These are phyloP conservation scores for Gambelia wislizenii DNA, from an alignment of 2,797 vertebrate genomes.

Conservation along the genomic window DNA sequence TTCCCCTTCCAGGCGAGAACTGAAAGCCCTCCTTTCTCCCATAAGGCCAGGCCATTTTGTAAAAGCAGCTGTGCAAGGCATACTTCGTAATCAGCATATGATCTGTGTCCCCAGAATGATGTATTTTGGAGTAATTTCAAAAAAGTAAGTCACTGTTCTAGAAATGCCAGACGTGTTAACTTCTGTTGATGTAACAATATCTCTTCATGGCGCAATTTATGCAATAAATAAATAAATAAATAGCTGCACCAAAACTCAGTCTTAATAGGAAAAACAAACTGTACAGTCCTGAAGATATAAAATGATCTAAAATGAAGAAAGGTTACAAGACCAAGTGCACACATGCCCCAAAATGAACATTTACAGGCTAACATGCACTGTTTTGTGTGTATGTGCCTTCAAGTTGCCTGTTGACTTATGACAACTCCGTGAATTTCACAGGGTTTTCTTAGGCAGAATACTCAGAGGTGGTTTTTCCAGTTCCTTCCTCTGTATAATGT, in stretches of 20 bases:
- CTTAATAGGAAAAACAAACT: too few relatives aligned
- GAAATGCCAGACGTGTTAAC: background rate
- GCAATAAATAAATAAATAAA: background rate
- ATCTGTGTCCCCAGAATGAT: constrained; percentile 75
- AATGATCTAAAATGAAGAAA: too few relatives aligned
- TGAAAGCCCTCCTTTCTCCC: constrained; percentile 69
- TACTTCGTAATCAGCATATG: constrained; percentile 77
- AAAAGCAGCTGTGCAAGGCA: constrained; percentile 77
- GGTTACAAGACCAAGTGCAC: too few relatives aligned
- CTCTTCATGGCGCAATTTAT: background rate
- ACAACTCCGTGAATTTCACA: too few relatives aligned
- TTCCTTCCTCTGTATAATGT: too few relatives aligned
- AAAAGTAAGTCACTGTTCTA: constrained; percentile 51
- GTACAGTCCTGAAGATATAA: background rate
- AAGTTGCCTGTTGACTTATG: too few relatives aligned
- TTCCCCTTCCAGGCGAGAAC: constrained; percentile 71
- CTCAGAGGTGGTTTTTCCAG: too few relatives aligned
- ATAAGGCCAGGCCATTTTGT: constrained; percentile 77
- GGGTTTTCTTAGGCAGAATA: too few relatives aligned
- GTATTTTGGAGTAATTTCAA: constrained; percentile 75
- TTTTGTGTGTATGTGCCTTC: background rate
- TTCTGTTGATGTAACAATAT: background rate
- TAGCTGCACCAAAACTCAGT: background rate
- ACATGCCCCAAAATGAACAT: background rate
- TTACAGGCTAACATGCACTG: background rate